A percentile compares a stretch with the other conserved stretches of the same genome.
phyloP scores from a whole-genome alignment of 1,140 invertebrate genomes.

The Drosophila melanica region DNA sequence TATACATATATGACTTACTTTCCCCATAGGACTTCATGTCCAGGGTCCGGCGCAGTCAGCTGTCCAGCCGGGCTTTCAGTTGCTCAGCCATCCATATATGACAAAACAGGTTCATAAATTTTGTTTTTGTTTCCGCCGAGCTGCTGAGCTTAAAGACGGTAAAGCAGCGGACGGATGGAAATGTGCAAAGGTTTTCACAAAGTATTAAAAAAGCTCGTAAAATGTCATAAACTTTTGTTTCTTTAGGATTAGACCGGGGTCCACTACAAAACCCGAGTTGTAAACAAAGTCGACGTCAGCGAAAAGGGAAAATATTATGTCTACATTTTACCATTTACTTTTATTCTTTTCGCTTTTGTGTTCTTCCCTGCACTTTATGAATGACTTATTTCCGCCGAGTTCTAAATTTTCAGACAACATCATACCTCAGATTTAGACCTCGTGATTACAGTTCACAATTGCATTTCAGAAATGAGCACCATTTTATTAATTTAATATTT shows the following conservation, averaged over 20 bases:
- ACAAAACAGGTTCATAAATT: slow-evolving; percentile 65
- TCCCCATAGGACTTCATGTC: not conserved
- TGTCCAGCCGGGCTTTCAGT: slow-evolving; percentile 1
- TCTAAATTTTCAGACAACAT: not conserved
- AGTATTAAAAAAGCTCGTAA: slow-evolving; percentile 71
- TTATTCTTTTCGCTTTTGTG: slow-evolving; percentile 25
- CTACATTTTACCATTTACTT: slow-evolving; percentile 41
- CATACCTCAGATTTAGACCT: not conserved
- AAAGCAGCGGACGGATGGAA: slow-evolving; percentile 44
- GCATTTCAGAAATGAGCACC: not conserved
- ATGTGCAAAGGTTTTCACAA: slow-evolving; percentile 63
- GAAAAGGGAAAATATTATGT: slow-evolving; percentile 48
- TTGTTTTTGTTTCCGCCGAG: slow-evolving; percentile 52
- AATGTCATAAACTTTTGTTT: slow-evolving; percentile 70
- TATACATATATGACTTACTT: not conserved
- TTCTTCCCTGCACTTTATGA: slow-evolving; percentile 29
- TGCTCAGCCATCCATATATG: slow-evolving; percentile 47
- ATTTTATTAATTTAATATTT: not conserved
- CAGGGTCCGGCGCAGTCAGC: not conserved
- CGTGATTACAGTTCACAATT: not conserved
- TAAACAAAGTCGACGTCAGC: slow-evolving; percentile 34
- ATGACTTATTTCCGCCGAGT: slow-evolving; percentile 38
- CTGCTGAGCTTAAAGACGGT: slow-evolving; percentile 54
- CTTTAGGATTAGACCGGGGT: slow-evolving; percentile 53
- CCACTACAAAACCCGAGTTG: slow-evolving; percentile 32